Percentiles rank a stretch among this genome's conserved stretches.
Evolutionary conservation across 64 coral and sea anemone genomes (phyloP).

Genomic region (Montipora capricornis): DNA sequence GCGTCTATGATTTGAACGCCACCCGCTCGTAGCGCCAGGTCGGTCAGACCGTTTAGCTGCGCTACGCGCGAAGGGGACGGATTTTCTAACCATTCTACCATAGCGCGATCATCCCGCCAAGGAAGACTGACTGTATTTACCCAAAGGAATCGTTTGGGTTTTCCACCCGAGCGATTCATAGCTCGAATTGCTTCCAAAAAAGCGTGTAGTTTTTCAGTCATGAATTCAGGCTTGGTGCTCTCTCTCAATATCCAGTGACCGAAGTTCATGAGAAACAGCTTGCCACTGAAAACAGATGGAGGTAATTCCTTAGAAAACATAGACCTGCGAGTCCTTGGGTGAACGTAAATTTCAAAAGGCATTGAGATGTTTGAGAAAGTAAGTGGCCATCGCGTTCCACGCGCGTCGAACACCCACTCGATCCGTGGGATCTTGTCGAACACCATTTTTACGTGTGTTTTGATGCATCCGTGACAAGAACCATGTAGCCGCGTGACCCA

Average conservation of each 20-base stretch:
- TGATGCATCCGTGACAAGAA: slow-evolving; percentile 88
- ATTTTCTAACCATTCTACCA: slow-evolving; percentile 90
- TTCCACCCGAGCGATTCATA: slow-evolving; percentile 66
- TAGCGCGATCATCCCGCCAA: slow-evolving; percentile 90
- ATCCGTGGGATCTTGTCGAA: slow-evolving; percentile 99
- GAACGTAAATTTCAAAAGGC: slow-evolving; percentile 91
- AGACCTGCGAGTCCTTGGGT: slow-evolving; percentile 80
- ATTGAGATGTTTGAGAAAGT: slow-evolving; percentile 85
- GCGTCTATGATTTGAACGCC: slow-evolving; percentile 93
- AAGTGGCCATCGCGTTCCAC: slow-evolving; percentile 95
- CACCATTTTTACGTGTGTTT: slow-evolving; percentile 93
- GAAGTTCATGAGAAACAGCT: slow-evolving; percentile 96
- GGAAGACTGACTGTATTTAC: slow-evolving; percentile 92
- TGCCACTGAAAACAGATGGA: slow-evolving; percentile 76
- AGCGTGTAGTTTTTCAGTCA: slow-evolving; percentile 73
- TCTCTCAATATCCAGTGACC: slow-evolving; percentile 97
- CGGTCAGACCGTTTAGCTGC: slow-evolving; percentile 77
- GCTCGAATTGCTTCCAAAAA: slow-evolving; percentile 75
- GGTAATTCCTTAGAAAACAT: slow-evolving; percentile 92
- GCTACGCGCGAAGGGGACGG: slow-evolving; percentile 84
- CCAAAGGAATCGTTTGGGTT: slow-evolving; percentile 84
- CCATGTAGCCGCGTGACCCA: slow-evolving; percentile 96
- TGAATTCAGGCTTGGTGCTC: slow-evolving; percentile 80
- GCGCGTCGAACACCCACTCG: slow-evolving; percentile 98
- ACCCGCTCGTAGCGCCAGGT: slow-evolving; percentile 58